Conservation (phyloP, 2,797 vertebrate species). For the Huso huso region DNA sequence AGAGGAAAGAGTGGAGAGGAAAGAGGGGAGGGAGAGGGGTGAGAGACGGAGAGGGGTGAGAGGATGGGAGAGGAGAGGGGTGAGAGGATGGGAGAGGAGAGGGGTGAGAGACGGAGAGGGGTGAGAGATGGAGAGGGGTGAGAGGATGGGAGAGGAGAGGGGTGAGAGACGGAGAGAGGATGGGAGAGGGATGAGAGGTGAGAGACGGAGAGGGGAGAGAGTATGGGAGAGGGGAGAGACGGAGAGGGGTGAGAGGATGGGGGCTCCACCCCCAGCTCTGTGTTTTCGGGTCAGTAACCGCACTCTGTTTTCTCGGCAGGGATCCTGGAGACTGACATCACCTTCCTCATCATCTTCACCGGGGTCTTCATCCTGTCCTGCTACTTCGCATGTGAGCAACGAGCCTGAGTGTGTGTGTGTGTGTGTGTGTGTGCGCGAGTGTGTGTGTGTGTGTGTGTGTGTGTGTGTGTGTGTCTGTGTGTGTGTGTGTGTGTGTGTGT, state of each 20-base stretch:
- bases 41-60: background rate
- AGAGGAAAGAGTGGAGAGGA: too few species aligned
- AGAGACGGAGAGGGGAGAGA: too few species aligned
- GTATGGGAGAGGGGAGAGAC: conserved; percentile 1
- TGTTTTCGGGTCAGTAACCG: conserved; percentile 26
- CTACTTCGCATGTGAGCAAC: conserved; percentile 82
- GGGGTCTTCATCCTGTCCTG: conserved; percentile 79
- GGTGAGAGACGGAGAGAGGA: too few species aligned
- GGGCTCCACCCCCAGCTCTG: background rate
- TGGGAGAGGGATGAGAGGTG: background rate
- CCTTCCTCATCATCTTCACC: conserved; percentile 80
- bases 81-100: conserved; percentile 17
- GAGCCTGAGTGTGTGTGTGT: background rate
- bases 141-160: background rate
- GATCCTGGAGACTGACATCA: conserved; percentile 88
- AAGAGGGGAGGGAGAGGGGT: too few species aligned
- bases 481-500: background rate
- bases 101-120: background rate
- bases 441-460: too few species aligned
- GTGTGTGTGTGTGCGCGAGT: too few species aligned
- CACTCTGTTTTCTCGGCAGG: conserved; percentile 48
- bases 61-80: too few species aligned
- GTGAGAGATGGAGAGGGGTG: background rate
- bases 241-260: background rate
- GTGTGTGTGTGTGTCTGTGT: too few species aligned